Evolutionary conservation across 2,888 invertebrate species (phyloP).

Genomic region (Melanchra persicariae): DNA sequence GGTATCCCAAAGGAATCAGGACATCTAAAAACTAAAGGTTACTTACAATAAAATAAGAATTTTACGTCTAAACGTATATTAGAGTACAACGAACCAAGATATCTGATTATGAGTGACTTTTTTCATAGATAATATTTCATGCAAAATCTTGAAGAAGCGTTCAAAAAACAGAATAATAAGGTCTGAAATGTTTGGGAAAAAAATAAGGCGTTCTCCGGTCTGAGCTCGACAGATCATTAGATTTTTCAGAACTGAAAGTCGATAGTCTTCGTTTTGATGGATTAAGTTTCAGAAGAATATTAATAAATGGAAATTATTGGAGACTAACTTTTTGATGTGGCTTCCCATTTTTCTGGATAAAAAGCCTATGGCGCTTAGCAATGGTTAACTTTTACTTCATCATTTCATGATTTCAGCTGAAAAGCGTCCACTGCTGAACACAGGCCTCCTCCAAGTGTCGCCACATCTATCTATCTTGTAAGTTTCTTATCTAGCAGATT

Average conservation of each 20-base stretch:
- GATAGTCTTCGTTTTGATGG: not conserved
- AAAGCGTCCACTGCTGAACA: too few species aligned
- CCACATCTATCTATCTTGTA: too few species aligned
- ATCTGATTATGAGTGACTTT: constrained; percentile 15
- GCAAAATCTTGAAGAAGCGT: constrained; percentile 12
- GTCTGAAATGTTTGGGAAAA: not conserved
- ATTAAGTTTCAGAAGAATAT: constrained; percentile 6
- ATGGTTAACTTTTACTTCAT: too few species aligned
- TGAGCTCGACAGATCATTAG: constrained; percentile 29
- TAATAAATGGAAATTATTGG: not conserved
- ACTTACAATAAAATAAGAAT: not conserved
- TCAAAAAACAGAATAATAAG: constrained; percentile 19
- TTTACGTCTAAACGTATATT: not conserved
- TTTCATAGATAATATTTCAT: constrained; percentile 27
- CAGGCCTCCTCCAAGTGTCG: too few species aligned
- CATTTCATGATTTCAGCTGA: too few species aligned
- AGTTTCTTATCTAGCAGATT: too few species aligned
- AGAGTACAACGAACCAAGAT: constrained; percentile 14
- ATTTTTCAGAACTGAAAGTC: constrained; percentile 9
- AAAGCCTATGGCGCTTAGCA: too few species aligned
- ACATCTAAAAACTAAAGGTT: not conserved
- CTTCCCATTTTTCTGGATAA: too few species aligned
- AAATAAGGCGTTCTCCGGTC: constrained; percentile 5
- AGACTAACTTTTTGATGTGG: not conserved
- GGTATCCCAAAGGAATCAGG: not conserved